phyloP scores from a whole-genome alignment of 2,888 invertebrate species.

The Latrodectus hesperus region DNA sequence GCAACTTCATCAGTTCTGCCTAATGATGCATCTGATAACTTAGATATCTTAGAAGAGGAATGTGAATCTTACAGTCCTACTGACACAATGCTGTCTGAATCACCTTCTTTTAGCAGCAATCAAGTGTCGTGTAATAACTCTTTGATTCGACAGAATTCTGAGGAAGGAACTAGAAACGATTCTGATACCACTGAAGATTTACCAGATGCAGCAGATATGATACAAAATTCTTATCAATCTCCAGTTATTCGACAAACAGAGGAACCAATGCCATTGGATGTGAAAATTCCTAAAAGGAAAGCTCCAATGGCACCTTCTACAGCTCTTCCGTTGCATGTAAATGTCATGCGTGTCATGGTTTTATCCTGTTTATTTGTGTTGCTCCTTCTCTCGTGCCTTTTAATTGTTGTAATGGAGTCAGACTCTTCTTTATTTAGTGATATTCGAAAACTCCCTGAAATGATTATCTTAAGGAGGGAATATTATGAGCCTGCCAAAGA shows the following conservation, averaged over 20 bases:
- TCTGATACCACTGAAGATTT: slow-evolving; percentile 57
- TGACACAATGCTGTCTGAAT: slow-evolving; percentile 55
- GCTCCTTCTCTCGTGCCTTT: slow-evolving; percentile 77
- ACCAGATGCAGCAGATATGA: slow-evolving; percentile 41
- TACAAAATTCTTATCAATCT: slow-evolving; percentile 43
- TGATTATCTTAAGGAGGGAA: slow-evolving; percentile 83
- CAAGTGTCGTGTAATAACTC: slow-evolving; percentile 38
- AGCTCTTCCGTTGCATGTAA: slow-evolving; percentile 66
- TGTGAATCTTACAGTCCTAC: slow-evolving; percentile 56
- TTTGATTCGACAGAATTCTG: slow-evolving; percentile 9
- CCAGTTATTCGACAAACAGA: slow-evolving; percentile 26
- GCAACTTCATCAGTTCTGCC: slow-evolving; percentile 6
- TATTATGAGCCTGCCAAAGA: slow-evolving; percentile 90
- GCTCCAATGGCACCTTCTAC: slow-evolving; percentile 59
- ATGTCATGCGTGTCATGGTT: slow-evolving; percentile 65
- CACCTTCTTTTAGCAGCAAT: slow-evolving; percentile 52
- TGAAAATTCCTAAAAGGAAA: slow-evolving; percentile 63
- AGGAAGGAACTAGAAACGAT: slow-evolving; percentile 42
- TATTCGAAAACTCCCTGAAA: slow-evolving; percentile 84
- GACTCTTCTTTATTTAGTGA: slow-evolving; percentile 83
- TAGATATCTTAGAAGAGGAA: slow-evolving; percentile 63
- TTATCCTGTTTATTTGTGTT: slow-evolving; percentile 80
- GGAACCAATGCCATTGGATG: slow-evolving; percentile 49
- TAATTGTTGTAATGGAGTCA: slow-evolving; percentile 85
- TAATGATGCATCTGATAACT: slow-evolving; percentile 39